Percentiles rank a stretch among this genome's conserved stretches.
Conservation (phyloP, 1,140 invertebrate species). For the Zaprionus capensis region DNA sequence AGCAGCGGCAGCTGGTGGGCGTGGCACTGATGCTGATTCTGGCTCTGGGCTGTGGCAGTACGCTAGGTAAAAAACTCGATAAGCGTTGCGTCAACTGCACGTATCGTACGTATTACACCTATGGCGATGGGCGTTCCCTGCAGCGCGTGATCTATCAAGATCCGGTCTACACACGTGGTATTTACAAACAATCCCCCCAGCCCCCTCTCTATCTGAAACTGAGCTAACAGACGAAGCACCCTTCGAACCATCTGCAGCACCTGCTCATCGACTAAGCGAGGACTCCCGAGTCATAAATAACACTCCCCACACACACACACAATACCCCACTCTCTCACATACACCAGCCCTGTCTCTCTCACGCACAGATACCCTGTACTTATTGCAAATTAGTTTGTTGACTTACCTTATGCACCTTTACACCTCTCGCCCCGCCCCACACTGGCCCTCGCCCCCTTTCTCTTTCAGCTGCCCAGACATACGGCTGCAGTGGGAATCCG, state of each 20-base stretch:
- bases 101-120: constrained; percentile 76
- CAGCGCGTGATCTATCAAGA: constrained; percentile 71
- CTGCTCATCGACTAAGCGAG: background rate
- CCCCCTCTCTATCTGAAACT: background rate
- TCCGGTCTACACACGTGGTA: constrained; percentile 75
- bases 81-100: constrained; percentile 73
- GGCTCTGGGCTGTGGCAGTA: constrained; percentile 50
- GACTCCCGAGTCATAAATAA: constrained; percentile 5
- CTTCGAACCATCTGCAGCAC: background rate
- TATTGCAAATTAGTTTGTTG: constrained; percentile 16
- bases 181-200: constrained; percentile 43
- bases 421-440: constrained; percentile 14
- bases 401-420: constrained; percentile 4
- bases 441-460: background rate
- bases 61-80: constrained; percentile 72
- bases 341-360: background rate
- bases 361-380: constrained; percentile 13
- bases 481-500: constrained; percentile 83
- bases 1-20: constrained; percentile 47
- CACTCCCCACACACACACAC: background rate
- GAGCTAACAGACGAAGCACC: background rate
- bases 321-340: background rate
- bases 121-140: constrained; percentile 66
- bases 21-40: constrained; percentile 52
- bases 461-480: constrained; percentile 50